A percentile compares a stretch with the other conserved stretches of the same genome.
Evolutionary conservation across 2,888 invertebrate genomes (phyloP).

Genomic region (Prenolepis imparis): DNA sequence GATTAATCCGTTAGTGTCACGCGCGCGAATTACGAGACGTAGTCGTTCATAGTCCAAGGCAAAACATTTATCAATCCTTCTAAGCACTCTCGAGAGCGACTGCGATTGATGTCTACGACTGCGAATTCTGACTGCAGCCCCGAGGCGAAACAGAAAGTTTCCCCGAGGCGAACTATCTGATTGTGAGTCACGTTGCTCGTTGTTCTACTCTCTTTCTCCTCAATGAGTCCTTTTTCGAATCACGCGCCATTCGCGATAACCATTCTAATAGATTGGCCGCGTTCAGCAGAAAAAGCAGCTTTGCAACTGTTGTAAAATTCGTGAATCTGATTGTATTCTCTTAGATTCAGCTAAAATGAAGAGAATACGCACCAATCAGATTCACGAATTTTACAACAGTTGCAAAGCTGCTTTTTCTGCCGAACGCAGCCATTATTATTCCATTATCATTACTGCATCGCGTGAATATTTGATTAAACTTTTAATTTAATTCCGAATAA

Average conservation of each 20-base stretch:
- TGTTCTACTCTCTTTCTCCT: conserved; percentile 22
- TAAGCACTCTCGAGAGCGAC: conserved; percentile 28
- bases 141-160: conserved; percentile 43
- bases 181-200: neutral
- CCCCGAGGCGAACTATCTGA: conserved; percentile 22
- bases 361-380: too few relatives aligned
- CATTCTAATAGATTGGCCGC: neutral
- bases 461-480: neutral
- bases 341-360: too few relatives aligned
- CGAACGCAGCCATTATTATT: too few relatives aligned
- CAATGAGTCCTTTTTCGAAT: conserved; percentile 15
- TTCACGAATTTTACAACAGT: too few relatives aligned
- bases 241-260: neutral
- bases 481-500: neutral
- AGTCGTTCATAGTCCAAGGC: conserved; percentile 15
- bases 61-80: conserved; percentile 39
- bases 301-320: too few relatives aligned
- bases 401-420: too few relatives aligned
- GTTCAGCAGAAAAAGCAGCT: too few relatives aligned
- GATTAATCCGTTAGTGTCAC: conserved; percentile 42
- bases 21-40: conserved; percentile 3
- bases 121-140: conserved; percentile 20
- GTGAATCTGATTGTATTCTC: too few relatives aligned
- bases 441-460: conserved; percentile 17
- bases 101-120: conserved; percentile 30